Evolutionary conservation across 2,113 vertebrate species (phyloP).

Genomic region (Calypte anna): DNA sequence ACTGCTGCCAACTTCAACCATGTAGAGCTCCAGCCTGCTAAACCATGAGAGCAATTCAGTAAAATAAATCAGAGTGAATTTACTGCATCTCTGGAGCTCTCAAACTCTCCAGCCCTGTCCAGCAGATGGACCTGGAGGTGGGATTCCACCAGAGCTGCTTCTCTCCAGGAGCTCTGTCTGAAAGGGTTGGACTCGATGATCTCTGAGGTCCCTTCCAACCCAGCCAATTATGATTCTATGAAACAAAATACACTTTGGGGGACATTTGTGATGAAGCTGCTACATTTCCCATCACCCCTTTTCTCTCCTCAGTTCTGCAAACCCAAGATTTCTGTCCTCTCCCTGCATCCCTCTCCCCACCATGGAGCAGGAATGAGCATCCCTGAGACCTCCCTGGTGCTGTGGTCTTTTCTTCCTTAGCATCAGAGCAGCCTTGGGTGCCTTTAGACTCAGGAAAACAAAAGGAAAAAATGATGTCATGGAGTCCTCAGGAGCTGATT

Average conservation of each 20-base stretch:
- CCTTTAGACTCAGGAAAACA: neutral
- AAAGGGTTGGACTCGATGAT: too few species aligned
- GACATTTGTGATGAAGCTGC: too few species aligned
- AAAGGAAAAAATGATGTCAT: neutral
- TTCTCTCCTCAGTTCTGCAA: neutral
- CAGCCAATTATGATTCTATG: too few species aligned
- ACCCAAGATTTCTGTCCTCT: neutral
- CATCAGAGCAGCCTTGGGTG: neutral
- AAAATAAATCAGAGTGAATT: neutral
- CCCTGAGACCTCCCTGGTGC: fast-evolving
- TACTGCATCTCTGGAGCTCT: neutral
- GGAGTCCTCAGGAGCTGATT: neutral
- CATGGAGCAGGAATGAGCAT: neutral
- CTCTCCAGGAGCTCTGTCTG: neutral
- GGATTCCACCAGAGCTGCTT: neutral
- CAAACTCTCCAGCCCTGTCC: neutral
- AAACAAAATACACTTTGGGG: neutral
- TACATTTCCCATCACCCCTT: fast-evolving
- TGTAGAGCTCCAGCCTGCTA: neutral
- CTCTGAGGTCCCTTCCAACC: too few species aligned
- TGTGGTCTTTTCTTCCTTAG: fast-evolving
- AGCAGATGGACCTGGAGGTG: neutral
- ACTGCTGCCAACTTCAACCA: neutral
- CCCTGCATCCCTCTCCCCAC: neutral
- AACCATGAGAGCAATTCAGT: neutral